These are phyloP conservation scores for Cynaeus angustus DNA, from an alignment of 2,888 invertebrate species.

Conservation along the genomic window DNA sequence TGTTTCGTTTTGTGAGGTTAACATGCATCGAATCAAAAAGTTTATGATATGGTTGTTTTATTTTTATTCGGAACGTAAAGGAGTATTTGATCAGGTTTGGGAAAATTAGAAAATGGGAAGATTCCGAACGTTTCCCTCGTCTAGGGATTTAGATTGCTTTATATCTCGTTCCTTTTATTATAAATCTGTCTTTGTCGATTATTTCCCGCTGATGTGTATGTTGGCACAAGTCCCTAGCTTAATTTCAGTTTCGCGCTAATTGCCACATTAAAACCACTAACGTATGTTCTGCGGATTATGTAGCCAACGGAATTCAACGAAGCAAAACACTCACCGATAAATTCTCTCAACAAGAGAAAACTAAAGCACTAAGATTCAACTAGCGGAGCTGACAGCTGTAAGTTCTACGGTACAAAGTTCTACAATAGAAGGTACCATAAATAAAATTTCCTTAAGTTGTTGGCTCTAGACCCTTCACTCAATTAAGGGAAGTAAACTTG, in stretches of 20 bases:
- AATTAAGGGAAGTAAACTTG: constrained; percentile 33
- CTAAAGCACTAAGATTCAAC: constrained; percentile 5
- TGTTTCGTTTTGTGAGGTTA: neutral
- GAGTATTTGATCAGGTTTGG: neutral
- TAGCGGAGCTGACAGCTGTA: constrained; percentile 3
- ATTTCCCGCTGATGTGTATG: constrained; percentile 2
- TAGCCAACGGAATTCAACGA: constrained; percentile 17
- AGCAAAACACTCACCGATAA: constrained; percentile 22
- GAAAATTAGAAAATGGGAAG: constrained; percentile 4
- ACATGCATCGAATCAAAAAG: constrained; percentile 10
- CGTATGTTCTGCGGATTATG: constrained; percentile 8
- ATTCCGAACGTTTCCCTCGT: neutral
- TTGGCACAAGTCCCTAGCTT: constrained; percentile 9
- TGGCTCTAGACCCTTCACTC: constrained; percentile 28
- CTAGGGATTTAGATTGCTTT: neutral
- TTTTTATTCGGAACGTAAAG: constrained; percentile 9
- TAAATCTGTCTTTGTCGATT: constrained; percentile 10
- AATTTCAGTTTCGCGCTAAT: constrained; percentile 15
- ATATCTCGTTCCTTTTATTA: neutral
- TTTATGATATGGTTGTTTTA: constrained; percentile 9
- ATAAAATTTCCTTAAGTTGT: constrained; percentile 32
- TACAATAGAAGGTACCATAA: constrained; percentile 6
- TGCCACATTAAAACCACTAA: constrained; percentile 14
- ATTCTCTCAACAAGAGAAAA: constrained; percentile 25
- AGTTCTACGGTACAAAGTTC: constrained; percentile 6